phyloP scores from a whole-genome alignment of 2,888 invertebrate species.

The Cheilosia urbana region DNA sequence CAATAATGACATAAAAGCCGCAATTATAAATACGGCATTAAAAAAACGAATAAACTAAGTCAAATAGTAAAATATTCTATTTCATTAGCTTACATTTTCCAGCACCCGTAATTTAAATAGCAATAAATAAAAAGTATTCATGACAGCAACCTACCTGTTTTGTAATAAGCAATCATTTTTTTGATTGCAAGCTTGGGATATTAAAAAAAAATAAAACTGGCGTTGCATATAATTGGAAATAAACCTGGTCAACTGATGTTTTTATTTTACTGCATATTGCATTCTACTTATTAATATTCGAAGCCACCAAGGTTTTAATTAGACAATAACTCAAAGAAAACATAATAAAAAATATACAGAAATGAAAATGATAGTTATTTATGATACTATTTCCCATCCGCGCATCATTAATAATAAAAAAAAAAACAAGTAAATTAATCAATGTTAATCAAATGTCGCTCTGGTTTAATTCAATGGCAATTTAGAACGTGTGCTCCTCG shows the following conservation, averaged over 20 bases:
- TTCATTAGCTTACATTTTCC: too few species aligned
- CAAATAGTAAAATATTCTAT: too few species aligned
- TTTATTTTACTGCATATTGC: constrained; percentile 52
- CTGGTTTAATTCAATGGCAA: background rate
- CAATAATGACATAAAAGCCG: too few species aligned
- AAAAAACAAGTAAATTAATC: background rate
- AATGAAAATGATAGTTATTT: constrained; percentile 19
- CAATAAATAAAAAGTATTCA: too few species aligned
- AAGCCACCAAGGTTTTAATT: constrained; percentile 12
- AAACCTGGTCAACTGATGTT: background rate
- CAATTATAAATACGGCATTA: too few species aligned
- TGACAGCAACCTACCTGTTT: too few species aligned
- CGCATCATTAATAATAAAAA: constrained; percentile 7
- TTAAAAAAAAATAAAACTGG: background rate
- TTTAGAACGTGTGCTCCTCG: background rate
- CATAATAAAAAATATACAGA: constrained; percentile 6
- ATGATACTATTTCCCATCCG: background rate
- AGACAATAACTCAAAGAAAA: constrained; percentile 31
- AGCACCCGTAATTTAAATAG: too few species aligned
- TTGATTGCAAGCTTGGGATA: too few species aligned
- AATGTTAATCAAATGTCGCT: constrained; percentile 4
- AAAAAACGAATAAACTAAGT: too few species aligned
- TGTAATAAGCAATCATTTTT: too few species aligned
- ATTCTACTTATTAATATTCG: constrained; percentile 5
- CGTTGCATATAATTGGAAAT: background rate